phyloP scores from a whole-genome alignment of 2,113 vertebrate genomes.

The Melanostigma gelatinosum region DNA sequence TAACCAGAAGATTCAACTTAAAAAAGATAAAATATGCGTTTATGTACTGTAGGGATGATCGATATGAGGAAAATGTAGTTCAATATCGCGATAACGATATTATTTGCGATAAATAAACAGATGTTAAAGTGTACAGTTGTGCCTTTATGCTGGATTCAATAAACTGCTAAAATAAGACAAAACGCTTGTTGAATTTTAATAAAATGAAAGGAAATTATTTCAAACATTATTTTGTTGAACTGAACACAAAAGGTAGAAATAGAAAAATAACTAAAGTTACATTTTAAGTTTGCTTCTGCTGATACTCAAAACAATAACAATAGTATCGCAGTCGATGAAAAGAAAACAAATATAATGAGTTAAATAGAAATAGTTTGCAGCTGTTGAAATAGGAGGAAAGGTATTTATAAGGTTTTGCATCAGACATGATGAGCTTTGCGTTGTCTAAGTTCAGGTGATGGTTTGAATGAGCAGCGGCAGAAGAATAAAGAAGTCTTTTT shows the following conservation, averaged over 20 bases:
- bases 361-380: neutral
- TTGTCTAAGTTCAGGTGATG: neutral
- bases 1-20: too few species aligned
- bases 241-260: neutral
- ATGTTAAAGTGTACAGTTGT: neutral
- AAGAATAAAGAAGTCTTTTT: neutral
- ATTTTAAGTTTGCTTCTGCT: neutral
- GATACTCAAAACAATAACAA: neutral
- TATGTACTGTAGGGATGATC: neutral
- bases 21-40: neutral
- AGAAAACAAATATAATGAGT: too few species aligned
- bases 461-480: neutral
- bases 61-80: neutral
- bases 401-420: neutral
- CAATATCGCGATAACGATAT: too few species aligned
- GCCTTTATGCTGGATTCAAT: neutral
- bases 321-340: too few species aligned
- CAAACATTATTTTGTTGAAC: neutral
- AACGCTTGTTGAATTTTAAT: neutral
- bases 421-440: neutral
- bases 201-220: neutral
- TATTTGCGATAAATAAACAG: neutral
- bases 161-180: neutral
- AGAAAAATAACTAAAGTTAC: neutral
- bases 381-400: neutral